Percentiles rank a stretch among this genome's conserved stretches.
Evolutionary conservation across 2,888 invertebrate species (phyloP).

Genomic region (Heliconius aoede): DNA sequence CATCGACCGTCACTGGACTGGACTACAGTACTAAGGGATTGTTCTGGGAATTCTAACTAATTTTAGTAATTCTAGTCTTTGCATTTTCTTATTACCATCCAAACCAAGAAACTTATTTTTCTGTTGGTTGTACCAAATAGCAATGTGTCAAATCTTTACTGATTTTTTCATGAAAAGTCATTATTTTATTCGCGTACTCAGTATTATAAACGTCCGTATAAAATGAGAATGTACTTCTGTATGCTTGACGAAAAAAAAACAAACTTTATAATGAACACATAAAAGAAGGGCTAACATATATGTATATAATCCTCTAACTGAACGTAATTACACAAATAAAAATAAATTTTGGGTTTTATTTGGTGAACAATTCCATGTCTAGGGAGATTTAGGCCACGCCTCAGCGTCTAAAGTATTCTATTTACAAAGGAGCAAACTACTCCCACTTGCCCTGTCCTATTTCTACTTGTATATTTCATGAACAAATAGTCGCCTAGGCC

Average conservation of each 20-base stretch:
- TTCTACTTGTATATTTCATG: constrained; percentile 35
- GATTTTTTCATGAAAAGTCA: too few species aligned
- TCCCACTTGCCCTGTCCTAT: constrained; percentile 30
- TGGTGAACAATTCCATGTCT: constrained; percentile 21
- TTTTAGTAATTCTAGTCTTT: too few species aligned
- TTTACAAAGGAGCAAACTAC: constrained; percentile 37
- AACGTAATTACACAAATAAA: constrained; percentile 13
- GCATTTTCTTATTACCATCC: too few species aligned
- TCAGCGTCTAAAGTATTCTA: constrained; percentile 33
- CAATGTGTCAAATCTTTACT: too few species aligned
- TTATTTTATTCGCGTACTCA: background rate
- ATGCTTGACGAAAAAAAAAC: background rate
- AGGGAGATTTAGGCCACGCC: constrained; percentile 32
- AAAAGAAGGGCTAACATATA: background rate
- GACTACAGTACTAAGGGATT: too few species aligned
- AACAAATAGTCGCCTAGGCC: constrained; percentile 22
- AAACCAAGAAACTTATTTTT: too few species aligned
- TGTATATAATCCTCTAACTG: background rate
- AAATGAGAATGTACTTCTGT: background rate
- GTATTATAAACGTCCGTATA: background rate
- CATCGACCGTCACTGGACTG: too few species aligned
- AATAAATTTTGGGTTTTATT: constrained; percentile 15
- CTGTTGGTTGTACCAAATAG: too few species aligned
- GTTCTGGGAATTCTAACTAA: too few species aligned
- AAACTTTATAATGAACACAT: background rate